phyloP scores from a whole-genome alignment of 1,140 invertebrate genomes.

The Calliopsis andreniformis region DNA sequence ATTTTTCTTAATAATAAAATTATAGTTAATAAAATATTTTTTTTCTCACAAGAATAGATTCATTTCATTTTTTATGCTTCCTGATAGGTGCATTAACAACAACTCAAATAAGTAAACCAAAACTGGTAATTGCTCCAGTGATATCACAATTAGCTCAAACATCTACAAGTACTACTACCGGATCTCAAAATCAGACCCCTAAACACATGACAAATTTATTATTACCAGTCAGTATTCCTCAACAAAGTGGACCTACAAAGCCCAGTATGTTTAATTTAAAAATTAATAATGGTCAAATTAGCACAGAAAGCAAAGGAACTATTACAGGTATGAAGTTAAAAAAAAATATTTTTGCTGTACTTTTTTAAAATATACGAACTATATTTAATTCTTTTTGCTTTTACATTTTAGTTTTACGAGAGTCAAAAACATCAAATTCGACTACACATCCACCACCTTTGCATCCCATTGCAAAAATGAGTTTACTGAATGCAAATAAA shows the following conservation, averaged over 20 bases:
- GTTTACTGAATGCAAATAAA: slow-evolving; percentile 70
- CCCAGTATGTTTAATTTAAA: slow-evolving; percentile 82
- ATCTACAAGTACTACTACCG: slow-evolving; percentile 74
- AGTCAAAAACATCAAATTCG: slow-evolving; percentile 77
- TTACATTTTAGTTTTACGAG: slow-evolving; percentile 75
- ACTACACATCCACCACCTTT: slow-evolving; percentile 77
- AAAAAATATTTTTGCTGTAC: slow-evolving; percentile 17
- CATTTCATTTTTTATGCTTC: slow-evolving; percentile 11
- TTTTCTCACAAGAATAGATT: background rate
- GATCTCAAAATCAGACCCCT: slow-evolving; percentile 74
- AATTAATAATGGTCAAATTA: slow-evolving; percentile 82
- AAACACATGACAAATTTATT: slow-evolving; percentile 80
- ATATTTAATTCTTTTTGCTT: slow-evolving; percentile 40
- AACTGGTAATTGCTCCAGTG: slow-evolving; percentile 80
- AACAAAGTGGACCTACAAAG: slow-evolving; percentile 74
- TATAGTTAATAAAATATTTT: background rate
- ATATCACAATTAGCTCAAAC: slow-evolving; percentile 78
- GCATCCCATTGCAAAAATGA: slow-evolving; percentile 80
- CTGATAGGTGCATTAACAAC: slow-evolving; percentile 68
- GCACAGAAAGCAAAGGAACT: slow-evolving; percentile 78
- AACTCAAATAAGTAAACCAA: slow-evolving; percentile 80
- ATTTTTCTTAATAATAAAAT: slow-evolving; percentile 15
- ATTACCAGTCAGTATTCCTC: slow-evolving; percentile 80
- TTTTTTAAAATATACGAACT: too few species aligned
- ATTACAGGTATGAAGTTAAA: slow-evolving; percentile 76